These are phyloP conservation scores for Symphodus melops DNA, from an alignment of 2,113 vertebrate species.

Conservation along the genomic window DNA sequence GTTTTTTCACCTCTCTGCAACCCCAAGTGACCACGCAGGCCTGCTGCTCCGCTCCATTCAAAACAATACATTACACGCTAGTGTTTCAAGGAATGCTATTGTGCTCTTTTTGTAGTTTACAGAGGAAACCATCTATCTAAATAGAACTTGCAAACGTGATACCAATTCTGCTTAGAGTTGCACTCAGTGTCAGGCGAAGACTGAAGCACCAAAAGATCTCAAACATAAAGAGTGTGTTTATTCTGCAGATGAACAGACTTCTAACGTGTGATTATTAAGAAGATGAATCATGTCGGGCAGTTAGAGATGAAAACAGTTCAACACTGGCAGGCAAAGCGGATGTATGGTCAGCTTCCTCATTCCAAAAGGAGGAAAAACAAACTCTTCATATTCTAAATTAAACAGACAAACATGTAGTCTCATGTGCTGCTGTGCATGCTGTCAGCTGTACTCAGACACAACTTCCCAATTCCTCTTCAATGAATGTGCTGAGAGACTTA, in stretches of 20 bases:
- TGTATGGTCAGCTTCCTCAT: constrained; percentile 20
- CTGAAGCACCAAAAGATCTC: no score
- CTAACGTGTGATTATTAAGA: background rate
- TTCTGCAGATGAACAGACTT: no score
- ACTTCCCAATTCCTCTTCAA: constrained; percentile 8
- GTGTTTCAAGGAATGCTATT: constrained; percentile 33
- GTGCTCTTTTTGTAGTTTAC: constrained; percentile 23
- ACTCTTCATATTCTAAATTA: background rate
- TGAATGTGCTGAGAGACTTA: constrained; percentile 35
- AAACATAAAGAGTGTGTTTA: background rate
- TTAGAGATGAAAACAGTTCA: background rate
- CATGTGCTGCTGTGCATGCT: constrained; percentile 8
- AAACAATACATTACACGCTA: constrained; percentile 23
- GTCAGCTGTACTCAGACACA: background rate
- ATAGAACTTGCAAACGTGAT: constrained; percentile 37
- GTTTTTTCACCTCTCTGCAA: constrained; percentile 35
- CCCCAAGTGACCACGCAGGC: constrained; percentile 31
- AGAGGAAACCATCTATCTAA: no score
- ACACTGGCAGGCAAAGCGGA: background rate
- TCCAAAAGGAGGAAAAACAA: constrained; percentile 16
- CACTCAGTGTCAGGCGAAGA: background rate
- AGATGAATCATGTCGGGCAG: background rate
- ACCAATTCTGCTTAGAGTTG: constrained; percentile 3
- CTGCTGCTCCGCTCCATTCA: constrained; percentile 10
- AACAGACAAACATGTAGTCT: background rate